Evolutionary conservation across 2,888 invertebrate genomes (phyloP), one percentile per base, ranked within the genome.

Genomic region (Dyspetes luteomarginatus): DNA sequence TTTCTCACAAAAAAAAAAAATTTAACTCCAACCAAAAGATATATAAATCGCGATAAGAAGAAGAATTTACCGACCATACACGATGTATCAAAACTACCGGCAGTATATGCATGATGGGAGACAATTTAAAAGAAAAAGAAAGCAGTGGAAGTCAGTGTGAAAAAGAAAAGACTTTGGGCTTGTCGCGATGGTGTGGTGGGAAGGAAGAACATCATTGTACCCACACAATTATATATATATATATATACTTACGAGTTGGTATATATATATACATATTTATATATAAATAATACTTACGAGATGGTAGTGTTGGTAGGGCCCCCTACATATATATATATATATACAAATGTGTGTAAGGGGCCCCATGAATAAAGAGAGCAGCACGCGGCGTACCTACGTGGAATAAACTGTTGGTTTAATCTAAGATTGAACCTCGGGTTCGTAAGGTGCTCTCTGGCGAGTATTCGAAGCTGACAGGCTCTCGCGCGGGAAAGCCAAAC

Each of bases 401-500:
- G 65, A 74, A 67, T 45, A 65, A 67, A 22, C 45, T 56, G 50
- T 30, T 36, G 36, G 36, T 36, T 36, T 36, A 36, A 36, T 36
- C 48, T 19, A 19, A 56, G 43, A 56, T 28, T 26, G 15, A 36
- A 24, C 28, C n/a, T n/a, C 30, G 69, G 36, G 69, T 58, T 7
- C 28, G 69, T 30, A 36, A 36, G 58, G 41, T 52, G 41, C 26
- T 30, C n/a, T 19, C 36, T 7, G 2, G 12, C 12, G 50, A 45
- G 43, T 45, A 64, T 48, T 73, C 64, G 75, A 48, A 55, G 56
- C 69, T 71, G 72, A 72, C 81, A 78, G 76, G 78, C 79, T 83
- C 83, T 83, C 79, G 84, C 79, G 84, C 86, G 91, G 89, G 91
- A 91, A 91, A 91, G 91, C 90, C 89, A 87, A 86, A 76, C 85